Evolutionary conservation across 2,113 vertebrate genomes (phyloP), one percentile per base, ranked within the genome.

Genomic region (Onychostruthus taczanowskii): DNA sequence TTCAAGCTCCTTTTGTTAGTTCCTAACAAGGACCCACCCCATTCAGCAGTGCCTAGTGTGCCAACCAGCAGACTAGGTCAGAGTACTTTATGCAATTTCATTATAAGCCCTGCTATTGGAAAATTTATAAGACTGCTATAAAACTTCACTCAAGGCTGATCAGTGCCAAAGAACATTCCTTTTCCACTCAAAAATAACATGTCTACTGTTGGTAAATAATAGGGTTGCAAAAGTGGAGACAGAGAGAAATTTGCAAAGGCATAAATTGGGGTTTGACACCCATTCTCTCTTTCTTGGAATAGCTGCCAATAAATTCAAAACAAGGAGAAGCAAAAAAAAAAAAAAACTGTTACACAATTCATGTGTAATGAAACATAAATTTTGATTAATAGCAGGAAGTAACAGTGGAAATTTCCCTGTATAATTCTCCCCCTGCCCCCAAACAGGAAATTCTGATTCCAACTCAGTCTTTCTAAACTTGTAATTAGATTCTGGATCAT

Each of bases 51-150:
- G 59, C 39, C 35, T 64, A 19, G 58, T 58, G 44, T 90, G 62
- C 80, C 75, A 95, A 44, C 43, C 19, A 68, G 50, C 68, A 93
- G 44, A 63, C 46, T 62, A 23, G 55, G 59, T 82, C 75, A 66
- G 62, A 84, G 56, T 41, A 79, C 74, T 94, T 50, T 24, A 67
- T 69, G 86, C 78, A 90, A 88, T 97, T 96, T 86, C 75, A 64
- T 96, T 95, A 96, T 67, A 92, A 95, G 73, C 17, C 37, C 28
- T 87, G 41, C 37, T 89, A 82, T 72, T 82, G 78, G 81, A 63
- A 96, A 90, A 93, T 95, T 95, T 95, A 66, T 93, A 93, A 94
- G 63, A 70, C 59, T 75, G 74, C 80, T 59, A 62, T 93, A 89
- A 91, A 94, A 95, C 75, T 96, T 95, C 78, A 73, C 49, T 84